Base-by-base conservation (phyloP, 23 tunicate genomes). In the Phallusia fumigata region DNA sequence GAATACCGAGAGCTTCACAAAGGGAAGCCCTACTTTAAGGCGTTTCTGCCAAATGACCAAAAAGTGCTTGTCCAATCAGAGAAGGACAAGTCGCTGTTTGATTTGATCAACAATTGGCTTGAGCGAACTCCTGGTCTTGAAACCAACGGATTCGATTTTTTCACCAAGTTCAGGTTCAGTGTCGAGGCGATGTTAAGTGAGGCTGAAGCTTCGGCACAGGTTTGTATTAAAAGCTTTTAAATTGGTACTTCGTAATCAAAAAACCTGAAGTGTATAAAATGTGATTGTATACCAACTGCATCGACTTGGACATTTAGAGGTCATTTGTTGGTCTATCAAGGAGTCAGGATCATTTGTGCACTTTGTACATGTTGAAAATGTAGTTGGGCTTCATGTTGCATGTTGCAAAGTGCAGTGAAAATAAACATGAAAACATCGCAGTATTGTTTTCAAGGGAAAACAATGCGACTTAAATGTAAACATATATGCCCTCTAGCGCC, bases 71-170 rank as follows among this genome's bases (percentile, higher is more conserved):
- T 65, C 35, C 73, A 72, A 69, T 88, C 95, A 35, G 53, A 47
- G 65, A 33, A 31, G 33, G 89, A 95, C 51, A 89, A 88, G 0
- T 86, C 88, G 35, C 83, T 94, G 28, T 84, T 85, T 49, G 82
- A 82, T 52, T 53, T 86, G 30, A 90, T 94, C 78, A 87, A 95
- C 78, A 82, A 81, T 30, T 95, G 99, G 99, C 53, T 95, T 53
- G 88, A 87, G 35, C 58, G 95, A 81, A 95, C 99, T 40, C 95
- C 95, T 21, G 95, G 95, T 8, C 31, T 90, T 24, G 90, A 87
- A 80, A 76, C 35, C 30, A 74, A 90, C 30, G 87, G 89, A 19
- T 94, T 94, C 72, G 83, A 94, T 74, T 94, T 94, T 53, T 85
- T 87, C 72, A 73, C 75, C 77, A 94, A 89, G 53, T 94, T 89